A percentile compares a stretch with the other conserved stretches of the same genome.
These are phyloP conservation scores for Bombus sylvicola DNA, from an alignment of 1,140 invertebrate species.

Conservation along the genomic window DNA sequence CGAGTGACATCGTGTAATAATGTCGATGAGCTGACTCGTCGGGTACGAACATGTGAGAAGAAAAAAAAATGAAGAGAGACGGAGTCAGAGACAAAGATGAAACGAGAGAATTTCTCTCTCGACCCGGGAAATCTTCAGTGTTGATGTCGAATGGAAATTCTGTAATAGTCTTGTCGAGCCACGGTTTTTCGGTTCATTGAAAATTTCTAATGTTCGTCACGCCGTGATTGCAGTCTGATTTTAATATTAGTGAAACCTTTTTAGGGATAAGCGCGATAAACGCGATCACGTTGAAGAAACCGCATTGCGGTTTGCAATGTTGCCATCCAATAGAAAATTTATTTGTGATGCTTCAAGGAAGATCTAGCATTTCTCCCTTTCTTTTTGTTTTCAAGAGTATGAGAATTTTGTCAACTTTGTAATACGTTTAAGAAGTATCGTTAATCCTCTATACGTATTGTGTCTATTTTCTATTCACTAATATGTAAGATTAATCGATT, in stretches of 20 bases:
- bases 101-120: constrained; percentile 8
- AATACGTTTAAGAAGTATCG: too few relatives aligned
- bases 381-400: background rate
- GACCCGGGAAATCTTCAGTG: constrained; percentile 9
- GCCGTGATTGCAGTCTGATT: background rate
- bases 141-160: constrained; percentile 32
- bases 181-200: constrained; percentile 15
- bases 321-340: background rate
- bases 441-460: too few relatives aligned
- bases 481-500: background rate
- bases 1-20: constrained; percentile 68
- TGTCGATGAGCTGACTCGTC: constrained; percentile 65
- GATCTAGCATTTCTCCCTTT: background rate
- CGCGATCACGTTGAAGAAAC: background rate
- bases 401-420: too few relatives aligned
- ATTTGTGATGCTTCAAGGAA: background rate
- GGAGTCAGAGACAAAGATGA: background rate
- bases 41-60: constrained; percentile 26
- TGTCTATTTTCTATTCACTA: too few relatives aligned
- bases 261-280: background rate
- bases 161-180: constrained; percentile 4
- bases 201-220: background rate
- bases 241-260: background rate
- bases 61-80: background rate
- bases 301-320: background rate